These are phyloP conservation scores for Lacerta bilineata DNA, from an alignment of 2,797 vertebrate species.

Conservation along the genomic window DNA sequence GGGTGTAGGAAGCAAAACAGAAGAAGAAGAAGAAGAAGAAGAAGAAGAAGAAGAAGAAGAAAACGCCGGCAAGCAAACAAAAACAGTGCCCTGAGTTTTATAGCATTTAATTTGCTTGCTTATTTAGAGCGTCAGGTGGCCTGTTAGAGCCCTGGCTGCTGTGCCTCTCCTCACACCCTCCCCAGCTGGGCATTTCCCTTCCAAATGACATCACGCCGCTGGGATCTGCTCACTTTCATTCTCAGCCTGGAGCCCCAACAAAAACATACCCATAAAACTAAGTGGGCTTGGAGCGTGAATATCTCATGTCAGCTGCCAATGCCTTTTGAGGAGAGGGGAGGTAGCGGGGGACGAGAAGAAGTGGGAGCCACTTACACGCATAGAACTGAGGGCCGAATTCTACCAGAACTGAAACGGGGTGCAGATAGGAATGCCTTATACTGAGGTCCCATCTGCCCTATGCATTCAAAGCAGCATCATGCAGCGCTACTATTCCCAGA, in stretches of 20 bases:
- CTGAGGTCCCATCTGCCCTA: too few relatives aligned
- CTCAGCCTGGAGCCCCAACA: not conserved
- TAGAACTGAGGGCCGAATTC: not conserved
- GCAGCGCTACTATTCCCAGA: too few relatives aligned
- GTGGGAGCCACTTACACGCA: not conserved
- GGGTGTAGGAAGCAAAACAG: conserved; percentile 58
- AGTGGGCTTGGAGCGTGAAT: not conserved
- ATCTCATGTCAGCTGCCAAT: not conserved
- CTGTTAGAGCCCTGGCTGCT: conserved; percentile 39
- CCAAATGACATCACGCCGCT: conserved; percentile 28
- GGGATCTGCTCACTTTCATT: not conserved
- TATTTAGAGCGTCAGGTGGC: conserved; percentile 55
- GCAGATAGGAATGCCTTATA: not conserved
- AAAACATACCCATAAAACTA: not conserved
- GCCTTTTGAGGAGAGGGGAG: not conserved
- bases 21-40: conserved; percentile 57
- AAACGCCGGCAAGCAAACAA: conserved; percentile 64
- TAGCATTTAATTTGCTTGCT: conserved; percentile 72
- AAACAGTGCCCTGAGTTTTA: conserved; percentile 66
- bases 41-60: conserved; percentile 52
- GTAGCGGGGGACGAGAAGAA: not conserved
- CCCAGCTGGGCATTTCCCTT: fast-evolving
- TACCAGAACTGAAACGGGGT: not conserved
- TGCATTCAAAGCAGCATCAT: too few relatives aligned
- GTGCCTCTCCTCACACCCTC: conserved; percentile 39